Percentiles rank a stretch among this genome's conserved stretches.
Conservation (phyloP, 2,113 vertebrate genomes). For the Pimephales promelas region DNA sequence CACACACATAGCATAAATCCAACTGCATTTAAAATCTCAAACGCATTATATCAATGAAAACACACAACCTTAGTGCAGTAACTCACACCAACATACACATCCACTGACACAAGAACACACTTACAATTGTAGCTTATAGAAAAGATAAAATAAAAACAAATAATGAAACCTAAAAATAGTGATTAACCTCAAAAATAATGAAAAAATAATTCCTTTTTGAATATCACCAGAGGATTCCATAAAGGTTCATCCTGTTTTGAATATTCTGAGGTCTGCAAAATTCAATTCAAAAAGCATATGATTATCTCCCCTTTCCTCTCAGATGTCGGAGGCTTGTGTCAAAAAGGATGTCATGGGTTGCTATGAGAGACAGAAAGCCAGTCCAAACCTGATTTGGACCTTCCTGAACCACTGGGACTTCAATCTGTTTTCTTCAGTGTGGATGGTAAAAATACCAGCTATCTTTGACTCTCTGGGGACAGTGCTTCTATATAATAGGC, state of each 20-base stretch:
- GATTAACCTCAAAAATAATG: too few relatives aligned
- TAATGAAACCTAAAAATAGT: too few relatives aligned
- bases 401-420: conserved; percentile 33
- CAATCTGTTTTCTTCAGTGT: conserved; percentile 23
- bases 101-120: background rate
- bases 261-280: conserved; percentile 15
- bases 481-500: background rate
- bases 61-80: background rate
- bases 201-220: background rate
- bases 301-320: conserved; percentile 23
- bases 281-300: conserved; percentile 16
- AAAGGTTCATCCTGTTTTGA: conserved; percentile 24
- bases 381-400: conserved; percentile 52
- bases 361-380: conserved; percentile 36
- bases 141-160: background rate
- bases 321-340: conserved; percentile 50
- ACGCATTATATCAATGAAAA: background rate
- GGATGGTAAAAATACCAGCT: conserved; percentile 28
- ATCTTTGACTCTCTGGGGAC: conserved; percentile 21
- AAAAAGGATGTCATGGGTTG: conserved; percentile 51
- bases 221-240: background rate
- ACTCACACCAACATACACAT: background rate
- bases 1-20: background rate
- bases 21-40: background rate
- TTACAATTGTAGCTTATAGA: background rate